Conservation (phyloP, 1,140 invertebrate genomes). For the Drusus annulatus region DNA sequence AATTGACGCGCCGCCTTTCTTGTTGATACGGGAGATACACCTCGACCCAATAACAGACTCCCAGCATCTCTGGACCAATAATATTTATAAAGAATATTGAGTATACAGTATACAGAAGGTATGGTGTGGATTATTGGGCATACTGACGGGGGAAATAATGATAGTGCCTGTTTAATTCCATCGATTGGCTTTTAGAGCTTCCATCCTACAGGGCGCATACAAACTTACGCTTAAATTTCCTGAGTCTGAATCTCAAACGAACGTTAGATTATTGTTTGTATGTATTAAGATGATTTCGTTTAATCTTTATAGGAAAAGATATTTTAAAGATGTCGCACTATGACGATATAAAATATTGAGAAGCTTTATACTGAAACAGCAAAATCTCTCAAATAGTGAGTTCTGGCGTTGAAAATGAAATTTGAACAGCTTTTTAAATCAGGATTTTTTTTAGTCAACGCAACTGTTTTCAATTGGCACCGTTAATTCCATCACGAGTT, state of each 20-base stretch:
- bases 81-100: too few relatives aligned
- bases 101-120: conserved; percentile 35
- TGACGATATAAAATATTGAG: too few relatives aligned
- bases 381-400: too few relatives aligned
- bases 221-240: background rate
- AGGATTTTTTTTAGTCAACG: too few relatives aligned
- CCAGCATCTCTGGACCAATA: conserved; percentile 4
- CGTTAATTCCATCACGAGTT: too few relatives aligned
- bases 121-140: background rate
- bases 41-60: conserved; percentile 19
- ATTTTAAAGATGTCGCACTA: too few relatives aligned
- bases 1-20: conserved; percentile 31
- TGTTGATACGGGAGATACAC: background rate
- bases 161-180: conserved; percentile 54
- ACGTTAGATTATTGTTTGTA: background rate
- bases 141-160: conserved; percentile 44
- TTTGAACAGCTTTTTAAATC: too few relatives aligned
- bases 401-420: too few relatives aligned
- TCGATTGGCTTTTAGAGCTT: conserved; percentile 26
- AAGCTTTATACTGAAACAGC: too few relatives aligned
- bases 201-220: conserved; percentile 7
- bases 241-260: background rate
- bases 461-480: too few relatives aligned
- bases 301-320: too few relatives aligned
- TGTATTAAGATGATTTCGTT: background rate